Evolutionary conservation across 2,888 invertebrate genomes (phyloP), one percentile per base, ranked within the genome.

Genomic region (Athalia rosae): DNA sequence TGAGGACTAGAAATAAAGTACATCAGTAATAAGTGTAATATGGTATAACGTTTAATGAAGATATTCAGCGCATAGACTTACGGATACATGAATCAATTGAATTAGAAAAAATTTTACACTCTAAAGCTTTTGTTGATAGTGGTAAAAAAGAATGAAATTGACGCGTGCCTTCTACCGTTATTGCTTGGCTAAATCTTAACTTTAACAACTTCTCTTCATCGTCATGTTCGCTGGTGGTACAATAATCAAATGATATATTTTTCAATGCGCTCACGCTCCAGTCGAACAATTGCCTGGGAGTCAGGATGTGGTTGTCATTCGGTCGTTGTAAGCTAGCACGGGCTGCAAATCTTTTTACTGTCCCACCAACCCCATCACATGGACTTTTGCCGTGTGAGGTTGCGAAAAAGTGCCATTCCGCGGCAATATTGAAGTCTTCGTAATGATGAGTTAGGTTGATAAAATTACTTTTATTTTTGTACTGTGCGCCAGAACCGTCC

Each of bases 401-500:
- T 4, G 66, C 79, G 73, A 77, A 81, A 66, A 80, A 80, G 50
- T 80, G 80, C 79, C 79, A 81, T 56, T 81, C 78, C 3, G 80
- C 81, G 13, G 63, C 28, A 43, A 78, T 45, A 8, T 59, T 43
- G 64, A 78, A 78, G 64, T 79, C 80, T 28, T 79, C 69, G 41
- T 69, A 13, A 62, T 85, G 84, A 74, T 80, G 71, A 15, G 79
- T 78, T 5, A 85, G 63, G 63, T 85, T 85, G 4, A 53, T 6
- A 43, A 86, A 83, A 73, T 82, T 82, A 71, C 82, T 84, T 53
- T 62, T 79, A 53, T 84, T 86, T 78, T 84, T 86, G 58, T 83
- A 86, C 66, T 85, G 83, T 7, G 80, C 66, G 11, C 82, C 81
- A 74, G 77, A 78, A 4, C 83, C 84, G 80, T 85, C 84, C 58